Percentiles rank a stretch among this genome's conserved stretches.
Conservation (phyloP, 2,113 vertebrate species). For the Dasyprocta punctata region DNA sequence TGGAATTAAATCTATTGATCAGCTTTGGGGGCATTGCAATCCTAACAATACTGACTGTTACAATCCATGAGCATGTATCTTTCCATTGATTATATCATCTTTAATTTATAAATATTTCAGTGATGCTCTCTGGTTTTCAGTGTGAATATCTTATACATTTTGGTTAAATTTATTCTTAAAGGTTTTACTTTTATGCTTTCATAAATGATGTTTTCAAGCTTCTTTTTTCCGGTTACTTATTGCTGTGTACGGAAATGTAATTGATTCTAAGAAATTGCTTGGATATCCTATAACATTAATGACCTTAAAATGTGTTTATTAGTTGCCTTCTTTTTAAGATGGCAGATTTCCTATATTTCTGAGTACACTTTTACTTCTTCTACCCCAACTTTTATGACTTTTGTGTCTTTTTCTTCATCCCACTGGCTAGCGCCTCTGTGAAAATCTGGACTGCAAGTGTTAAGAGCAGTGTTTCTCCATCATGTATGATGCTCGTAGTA, state of each 20-base stretch:
- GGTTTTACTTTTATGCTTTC: not conserved
- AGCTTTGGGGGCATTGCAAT: not conserved
- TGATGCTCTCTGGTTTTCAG: not conserved
- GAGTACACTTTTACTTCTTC: not conserved
- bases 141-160: not conserved
- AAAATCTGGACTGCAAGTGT: not conserved
- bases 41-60: not conserved
- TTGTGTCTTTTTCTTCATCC: not conserved
- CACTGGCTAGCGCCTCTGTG: too few relatives aligned
- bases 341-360: not conserved
- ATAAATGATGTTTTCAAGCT: not conserved
- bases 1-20: not conserved
- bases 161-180: not conserved
- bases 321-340: not conserved
- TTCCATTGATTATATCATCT: not conserved
- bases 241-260: not conserved
- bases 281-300: not conserved
- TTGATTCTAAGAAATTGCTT: not conserved
- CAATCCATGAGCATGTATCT: not conserved
- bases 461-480: not conserved
- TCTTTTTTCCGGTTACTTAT: not conserved
- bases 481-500: not conserved
- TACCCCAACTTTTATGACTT: not conserved
- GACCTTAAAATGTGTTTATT: not conserved
- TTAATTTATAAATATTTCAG: conserved; percentile 12